phyloP scores from a whole-genome alignment of 1,140 invertebrate species.

The Zaprionus nigranus region DNA sequence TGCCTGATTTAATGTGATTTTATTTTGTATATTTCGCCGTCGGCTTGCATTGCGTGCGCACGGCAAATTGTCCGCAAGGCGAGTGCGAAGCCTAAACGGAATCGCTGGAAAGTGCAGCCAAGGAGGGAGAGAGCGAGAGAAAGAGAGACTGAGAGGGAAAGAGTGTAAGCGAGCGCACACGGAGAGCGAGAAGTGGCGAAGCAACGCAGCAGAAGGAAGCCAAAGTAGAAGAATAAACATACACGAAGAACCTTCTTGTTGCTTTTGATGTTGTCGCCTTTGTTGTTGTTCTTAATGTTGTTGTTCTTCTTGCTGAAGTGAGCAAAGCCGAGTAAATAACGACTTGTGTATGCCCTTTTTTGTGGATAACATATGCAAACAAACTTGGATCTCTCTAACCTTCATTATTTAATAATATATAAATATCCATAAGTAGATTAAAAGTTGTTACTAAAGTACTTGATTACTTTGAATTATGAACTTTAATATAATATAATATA shows the following conservation, averaged over 20 bases:
- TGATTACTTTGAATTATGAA: no score
- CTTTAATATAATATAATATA: no score
- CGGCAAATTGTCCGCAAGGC: slow-evolving; percentile 40
- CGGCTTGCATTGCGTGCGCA: slow-evolving; percentile 41
- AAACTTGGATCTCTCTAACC: no score
- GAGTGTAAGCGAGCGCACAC: background rate
- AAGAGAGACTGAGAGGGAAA: background rate
- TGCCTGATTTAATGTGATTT: slow-evolving; percentile 8
- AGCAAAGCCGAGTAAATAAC: background rate
- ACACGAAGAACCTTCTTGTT: slow-evolving; percentile 20
- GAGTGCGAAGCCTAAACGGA: slow-evolving; percentile 28
- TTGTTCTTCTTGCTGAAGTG: background rate
- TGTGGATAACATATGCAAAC: background rate
- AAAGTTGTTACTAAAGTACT: no score
- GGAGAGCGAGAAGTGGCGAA: slow-evolving; percentile 16
- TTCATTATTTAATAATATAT: no score
- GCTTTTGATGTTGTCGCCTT: background rate
- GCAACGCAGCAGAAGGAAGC: slow-evolving; percentile 36
- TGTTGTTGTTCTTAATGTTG: background rate
- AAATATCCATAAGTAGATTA: no score
- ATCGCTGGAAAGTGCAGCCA: slow-evolving; percentile 36
- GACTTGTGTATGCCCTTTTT: slow-evolving; percentile 14
- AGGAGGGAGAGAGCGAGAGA: slow-evolving; percentile 1
- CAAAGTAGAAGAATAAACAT: slow-evolving; percentile 47
- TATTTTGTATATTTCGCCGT: background rate